A percentile compares a stretch with the other conserved stretches of the same genome.
phyloP scores from a whole-genome alignment of 1,140 invertebrate genomes.

The Drosophila ironensis region DNA sequence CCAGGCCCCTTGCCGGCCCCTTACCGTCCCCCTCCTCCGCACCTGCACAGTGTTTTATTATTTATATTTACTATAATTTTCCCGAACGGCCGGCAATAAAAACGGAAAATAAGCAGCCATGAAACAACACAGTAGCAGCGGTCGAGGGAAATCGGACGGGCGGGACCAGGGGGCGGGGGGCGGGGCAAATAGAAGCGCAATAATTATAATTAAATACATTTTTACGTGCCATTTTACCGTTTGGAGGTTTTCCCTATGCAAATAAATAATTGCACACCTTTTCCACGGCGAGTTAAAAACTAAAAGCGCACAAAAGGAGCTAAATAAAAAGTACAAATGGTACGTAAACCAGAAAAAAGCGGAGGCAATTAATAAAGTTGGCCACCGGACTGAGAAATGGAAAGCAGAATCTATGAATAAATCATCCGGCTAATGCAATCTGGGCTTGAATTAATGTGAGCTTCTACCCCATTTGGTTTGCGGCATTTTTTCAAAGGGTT shows the following conservation, averaged over 20 bases:
- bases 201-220: slow-evolving; percentile 81
- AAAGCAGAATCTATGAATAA: slow-evolving; percentile 38
- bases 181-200: slow-evolving; percentile 55
- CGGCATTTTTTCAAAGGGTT: slow-evolving; percentile 3
- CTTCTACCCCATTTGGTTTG: slow-evolving; percentile 1
- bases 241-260: slow-evolving; percentile 54
- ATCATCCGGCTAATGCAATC: slow-evolving; percentile 25
- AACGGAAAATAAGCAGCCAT: slow-evolving; percentile 29
- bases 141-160: neutral
- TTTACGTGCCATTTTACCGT: slow-evolving; percentile 74
- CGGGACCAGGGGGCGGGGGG: neutral
- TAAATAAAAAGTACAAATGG: slow-evolving; percentile 9
- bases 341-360: slow-evolving; percentile 15
- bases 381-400: slow-evolving; percentile 5
- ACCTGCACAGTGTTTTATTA: slow-evolving; percentile 71
- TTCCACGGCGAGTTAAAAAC: slow-evolving; percentile 13
- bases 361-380: slow-evolving; percentile 39
- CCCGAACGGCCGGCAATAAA: slow-evolving; percentile 41
- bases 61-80: slow-evolving; percentile 79
- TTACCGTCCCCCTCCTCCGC: too few species aligned
- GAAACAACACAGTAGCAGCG: slow-evolving; percentile 1
- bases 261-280: slow-evolving; percentile 73
- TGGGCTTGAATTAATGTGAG: slow-evolving; percentile 11
- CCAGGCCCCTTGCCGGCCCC: neutral
- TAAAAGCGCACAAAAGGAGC: slow-evolving; percentile 15